Evolutionary conservation across 2,888 invertebrate species (phyloP).

Genomic region (Parochlus steinenii): DNA sequence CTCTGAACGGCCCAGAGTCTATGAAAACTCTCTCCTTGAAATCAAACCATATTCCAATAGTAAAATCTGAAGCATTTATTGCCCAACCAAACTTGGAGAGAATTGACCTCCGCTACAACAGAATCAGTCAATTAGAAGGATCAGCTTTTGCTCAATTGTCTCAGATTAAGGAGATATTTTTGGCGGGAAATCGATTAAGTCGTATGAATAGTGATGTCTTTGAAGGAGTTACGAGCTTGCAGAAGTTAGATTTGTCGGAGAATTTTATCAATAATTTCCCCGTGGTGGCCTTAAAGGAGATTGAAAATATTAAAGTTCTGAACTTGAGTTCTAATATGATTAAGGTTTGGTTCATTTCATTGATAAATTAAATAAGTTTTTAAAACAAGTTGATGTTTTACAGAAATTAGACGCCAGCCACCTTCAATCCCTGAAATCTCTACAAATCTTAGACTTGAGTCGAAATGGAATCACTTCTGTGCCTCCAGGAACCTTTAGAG

Average conservation of each 20-base stretch:
- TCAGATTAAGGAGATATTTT: conserved; percentile 48
- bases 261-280: conserved; percentile 77
- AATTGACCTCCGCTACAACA: conserved; percentile 65
- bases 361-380: conserved; percentile 11
- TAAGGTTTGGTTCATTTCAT: conserved; percentile 42
- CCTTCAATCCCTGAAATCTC: conserved; percentile 43
- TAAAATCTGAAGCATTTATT: conserved; percentile 51
- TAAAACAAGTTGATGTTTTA: conserved; percentile 18
- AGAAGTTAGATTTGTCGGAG: conserved; percentile 66
- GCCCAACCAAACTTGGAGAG: conserved; percentile 52
- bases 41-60: conserved; percentile 57
- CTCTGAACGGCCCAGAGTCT: conserved; percentile 63
- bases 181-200: conserved; percentile 61
- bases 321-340: conserved; percentile 77
- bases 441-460: conserved; percentile 66
- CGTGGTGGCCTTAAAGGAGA: conserved; percentile 52
- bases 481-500: conserved; percentile 65
- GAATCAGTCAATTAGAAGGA: conserved; percentile 57
- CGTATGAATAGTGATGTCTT: conserved; percentile 76
- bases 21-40: conserved; percentile 56
- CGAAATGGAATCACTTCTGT: conserved; percentile 70
- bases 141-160: conserved; percentile 53
- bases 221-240: conserved; percentile 45
- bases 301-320: conserved; percentile 50
- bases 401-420: conserved; percentile 64